Evolutionary conservation across 2,888 invertebrate genomes (phyloP), one percentile per base, ranked within the genome.

Genomic region (Lissocephala sabroskyi): DNA sequence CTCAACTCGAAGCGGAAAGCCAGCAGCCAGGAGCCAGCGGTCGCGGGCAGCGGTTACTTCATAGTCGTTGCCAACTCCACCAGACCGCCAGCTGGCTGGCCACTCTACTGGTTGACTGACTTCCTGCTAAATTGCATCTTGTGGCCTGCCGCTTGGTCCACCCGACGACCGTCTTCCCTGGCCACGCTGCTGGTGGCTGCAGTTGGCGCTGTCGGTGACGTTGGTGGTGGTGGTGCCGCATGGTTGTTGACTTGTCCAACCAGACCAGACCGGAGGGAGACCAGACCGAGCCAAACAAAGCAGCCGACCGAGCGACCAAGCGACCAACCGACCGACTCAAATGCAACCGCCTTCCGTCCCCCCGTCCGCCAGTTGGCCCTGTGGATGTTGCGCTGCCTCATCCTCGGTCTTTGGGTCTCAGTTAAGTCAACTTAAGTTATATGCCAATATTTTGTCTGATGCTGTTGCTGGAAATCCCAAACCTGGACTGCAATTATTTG

Each of bases 401-500:
- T n/a, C 23, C 23, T 23, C 23, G 4, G 7, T 7, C 23, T n/a
- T 23, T 23, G 23, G 23, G 4, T 23, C 3, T 7, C 23, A 23
- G 7, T 5, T 5, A 23, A 7, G 4, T 7, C 3, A 33, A 37
- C n/a, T 37, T 17, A 17, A 37, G 18, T 37, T 37, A 37, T 16
- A 13, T 37, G 37, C 10, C 37, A 37, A 37, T 19, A 37, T 37
- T 33, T 33, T 33, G 13, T 19, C 37, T 17, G 18, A 37, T 37
- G 19, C 23, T 39, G 39, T 39, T 26, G 26, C 11, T 39, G 13
- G n/a, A 26, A 26, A 10, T 26, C 2, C 14, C 35, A 16, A 7
- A 7, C 7, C 23, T 23, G 14, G 35, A 13, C 35, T 45, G 57
- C 52, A 56, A 62, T 65, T 62, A 65, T 65, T 65, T 61, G 62